Conservation (phyloP, 2,888 invertebrate genomes). For the Tenthredo distinguenda region DNA sequence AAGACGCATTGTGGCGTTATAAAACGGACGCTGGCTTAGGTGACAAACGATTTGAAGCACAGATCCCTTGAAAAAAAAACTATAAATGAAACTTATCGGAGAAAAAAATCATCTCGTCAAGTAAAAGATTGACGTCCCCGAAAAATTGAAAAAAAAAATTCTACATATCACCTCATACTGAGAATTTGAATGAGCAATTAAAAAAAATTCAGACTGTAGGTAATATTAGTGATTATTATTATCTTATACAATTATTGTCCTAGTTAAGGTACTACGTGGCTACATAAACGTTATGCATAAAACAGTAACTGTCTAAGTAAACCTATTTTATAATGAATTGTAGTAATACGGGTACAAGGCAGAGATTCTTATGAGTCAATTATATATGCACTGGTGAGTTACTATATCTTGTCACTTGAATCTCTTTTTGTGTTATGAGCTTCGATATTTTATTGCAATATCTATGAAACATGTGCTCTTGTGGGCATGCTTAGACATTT, state of each 20-base stretch:
- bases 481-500: slow-evolving; percentile 28
- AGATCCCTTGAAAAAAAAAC: background rate
- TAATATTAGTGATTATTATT: slow-evolving; percentile 5
- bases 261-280: slow-evolving; percentile 13
- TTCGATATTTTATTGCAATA: slow-evolving; percentile 5
- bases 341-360: background rate
- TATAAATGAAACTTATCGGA: background rate
- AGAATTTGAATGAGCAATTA: no score
- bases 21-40: background rate
- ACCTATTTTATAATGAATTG: background rate
- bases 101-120: background rate
- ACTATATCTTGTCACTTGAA: background rate
- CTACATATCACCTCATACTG: background rate
- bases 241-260: background rate
- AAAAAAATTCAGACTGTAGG: background rate
- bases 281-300: slow-evolving; percentile 17
- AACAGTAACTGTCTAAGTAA: background rate
- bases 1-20: background rate
- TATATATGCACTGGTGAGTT: background rate
- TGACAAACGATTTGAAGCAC: background rate
- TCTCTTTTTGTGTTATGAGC: background rate
- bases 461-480: slow-evolving; percentile 24
- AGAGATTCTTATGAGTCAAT: background rate
- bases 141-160: background rate
- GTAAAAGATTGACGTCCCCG: background rate